Evolutionary conservation across 2,888 invertebrate species (phyloP).

Genomic region (Pseudeuparius sepicola): DNA sequence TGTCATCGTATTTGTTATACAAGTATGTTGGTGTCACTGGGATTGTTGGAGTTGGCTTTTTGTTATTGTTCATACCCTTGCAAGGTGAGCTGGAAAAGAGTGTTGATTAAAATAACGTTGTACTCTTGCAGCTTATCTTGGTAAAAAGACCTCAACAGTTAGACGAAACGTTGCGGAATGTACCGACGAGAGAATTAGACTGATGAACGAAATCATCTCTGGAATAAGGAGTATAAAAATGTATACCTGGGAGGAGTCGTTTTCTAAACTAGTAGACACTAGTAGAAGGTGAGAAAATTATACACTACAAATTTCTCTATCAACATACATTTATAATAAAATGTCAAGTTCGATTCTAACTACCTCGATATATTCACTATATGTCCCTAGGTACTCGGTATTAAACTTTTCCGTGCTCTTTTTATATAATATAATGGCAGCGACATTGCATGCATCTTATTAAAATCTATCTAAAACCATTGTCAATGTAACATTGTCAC

Average conservation of each 20-base stretch:
- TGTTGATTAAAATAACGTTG: too few relatives aligned
- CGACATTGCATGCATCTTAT: too few relatives aligned
- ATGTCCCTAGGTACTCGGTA: too few relatives aligned
- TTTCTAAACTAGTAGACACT: conserved; percentile 22
- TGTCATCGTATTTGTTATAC: conserved; percentile 45
- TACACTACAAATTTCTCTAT: too few relatives aligned
- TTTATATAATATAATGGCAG: too few relatives aligned
- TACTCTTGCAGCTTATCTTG: conserved; percentile 31
- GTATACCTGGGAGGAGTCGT: conserved; percentile 28
- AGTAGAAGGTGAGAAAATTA: conserved; percentile 21
- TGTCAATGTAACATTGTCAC: too few relatives aligned
- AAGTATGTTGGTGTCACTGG: conserved; percentile 36
- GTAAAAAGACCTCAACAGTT: conserved; percentile 29
- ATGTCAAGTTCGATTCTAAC: too few relatives aligned
- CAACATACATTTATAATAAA: too few relatives aligned
- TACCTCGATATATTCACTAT: too few relatives aligned
- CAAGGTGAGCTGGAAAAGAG: conserved; percentile 35
- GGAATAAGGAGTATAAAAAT: conserved; percentile 37
- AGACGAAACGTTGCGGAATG: conserved; percentile 44
- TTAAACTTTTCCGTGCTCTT: too few relatives aligned
- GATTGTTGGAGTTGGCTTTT: conserved; percentile 35
- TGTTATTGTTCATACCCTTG: conserved; percentile 32
- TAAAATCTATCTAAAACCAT: too few relatives aligned
- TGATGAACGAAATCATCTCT: conserved; percentile 61
- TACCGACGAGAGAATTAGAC: conserved; percentile 52